phyloP scores from a whole-genome alignment of 2,797 vertebrate genomes.

The Staurois parvus region DNA sequence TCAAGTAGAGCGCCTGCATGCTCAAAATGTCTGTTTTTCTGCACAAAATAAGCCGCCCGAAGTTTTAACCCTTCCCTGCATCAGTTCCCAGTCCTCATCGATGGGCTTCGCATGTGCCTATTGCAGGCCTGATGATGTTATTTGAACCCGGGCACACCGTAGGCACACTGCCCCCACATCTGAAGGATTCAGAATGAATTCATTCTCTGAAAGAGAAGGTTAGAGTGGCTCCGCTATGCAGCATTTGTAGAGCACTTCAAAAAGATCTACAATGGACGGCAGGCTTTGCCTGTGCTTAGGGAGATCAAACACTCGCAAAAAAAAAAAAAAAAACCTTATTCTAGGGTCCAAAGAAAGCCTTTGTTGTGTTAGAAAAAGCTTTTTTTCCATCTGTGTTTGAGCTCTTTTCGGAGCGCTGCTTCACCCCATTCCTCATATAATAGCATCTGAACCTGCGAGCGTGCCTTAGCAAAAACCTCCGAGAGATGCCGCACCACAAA shows the following conservation, averaged over 20 bases:
- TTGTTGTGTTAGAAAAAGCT: conserved; percentile 25
- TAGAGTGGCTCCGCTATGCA: neutral
- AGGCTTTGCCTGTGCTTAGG: neutral
- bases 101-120: neutral
- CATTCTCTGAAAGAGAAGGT: neutral
- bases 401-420: neutral
- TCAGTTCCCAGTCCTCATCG: too few relatives aligned
- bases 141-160: neutral
- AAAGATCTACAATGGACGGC: neutral
- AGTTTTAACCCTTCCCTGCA: too few relatives aligned
- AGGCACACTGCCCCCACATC: neutral
- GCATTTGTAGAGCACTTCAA: conserved; percentile 29
- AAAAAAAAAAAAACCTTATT: too few relatives aligned
- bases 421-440: neutral
- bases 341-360: neutral
- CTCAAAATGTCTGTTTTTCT: too few relatives aligned
- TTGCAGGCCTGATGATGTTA: neutral
- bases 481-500: neutral
- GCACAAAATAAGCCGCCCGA: too few relatives aligned
- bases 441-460: neutral
- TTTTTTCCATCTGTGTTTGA: conserved; percentile 4
- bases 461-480: neutral
- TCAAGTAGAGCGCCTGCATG: too few relatives aligned
- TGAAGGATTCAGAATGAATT: neutral
- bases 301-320: conserved; percentile 19